These are phyloP conservation scores for Chloroceryle aenea DNA, from an alignment of 2,113 vertebrate species.

Conservation along the genomic window DNA sequence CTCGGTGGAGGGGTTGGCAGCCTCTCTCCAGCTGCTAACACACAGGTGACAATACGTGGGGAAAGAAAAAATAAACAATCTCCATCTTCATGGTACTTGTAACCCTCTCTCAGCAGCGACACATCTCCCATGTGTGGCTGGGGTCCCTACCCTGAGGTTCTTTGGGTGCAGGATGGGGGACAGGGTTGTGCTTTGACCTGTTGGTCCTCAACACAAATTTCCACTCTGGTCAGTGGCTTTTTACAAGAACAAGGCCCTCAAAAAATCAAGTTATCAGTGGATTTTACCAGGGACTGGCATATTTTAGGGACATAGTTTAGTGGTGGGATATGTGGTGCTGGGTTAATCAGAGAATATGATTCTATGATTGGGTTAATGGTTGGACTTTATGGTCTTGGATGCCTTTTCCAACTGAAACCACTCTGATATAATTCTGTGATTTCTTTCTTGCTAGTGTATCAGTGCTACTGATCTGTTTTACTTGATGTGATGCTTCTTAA, in stretches of 20 bases:
- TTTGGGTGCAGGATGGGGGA: not conserved
- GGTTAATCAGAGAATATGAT: too few species aligned
- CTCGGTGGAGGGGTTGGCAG: not conserved
- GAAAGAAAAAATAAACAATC: not conserved
- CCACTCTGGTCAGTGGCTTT: not conserved
- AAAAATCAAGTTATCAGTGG: not conserved
- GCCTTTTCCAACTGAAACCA: too few species aligned
- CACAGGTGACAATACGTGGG: not conserved
- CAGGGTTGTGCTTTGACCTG: not conserved
- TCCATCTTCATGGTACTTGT: not conserved
- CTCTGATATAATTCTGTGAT: too few species aligned
- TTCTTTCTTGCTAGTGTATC: too few species aligned
- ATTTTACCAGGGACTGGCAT: not conserved
- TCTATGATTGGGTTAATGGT: too few species aligned
- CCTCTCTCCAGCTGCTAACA: not conserved
- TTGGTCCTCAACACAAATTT: not conserved
- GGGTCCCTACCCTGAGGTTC: not conserved
- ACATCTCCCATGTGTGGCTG: accelerated
- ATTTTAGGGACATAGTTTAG: too few species aligned
- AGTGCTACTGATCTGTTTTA: not conserved
- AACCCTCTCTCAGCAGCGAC: not conserved
- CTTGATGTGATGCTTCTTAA: not conserved
- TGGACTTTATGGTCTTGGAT: too few species aligned
- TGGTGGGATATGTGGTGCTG: too few species aligned
- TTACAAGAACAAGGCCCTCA: not conserved